Conservation (phyloP, 2,113 vertebrate genomes). For the Oryctolagus cuniculus region mOryCun1.1 NC_091447.1:7229001-7229500, state of each 20-base stretch:
- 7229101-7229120: background rate
- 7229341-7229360: background rate
- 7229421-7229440: background rate
- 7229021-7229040: background rate
- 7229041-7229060: background rate
- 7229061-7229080: background rate
- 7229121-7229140: background rate
- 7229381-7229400: background rate
- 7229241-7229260: background rate
- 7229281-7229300: conserved; percentile 13
- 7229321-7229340: background rate
- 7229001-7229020: background rate
- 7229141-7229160: background rate
- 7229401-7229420: background rate
- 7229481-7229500: conserved; percentile 3
- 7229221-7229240: no score
- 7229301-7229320: background rate
- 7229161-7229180: background rate
- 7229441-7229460: background rate
- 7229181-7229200: no score
- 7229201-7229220: no score
- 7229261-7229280: background rate
- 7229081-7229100: background rate
- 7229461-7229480: background rate
- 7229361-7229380: background rate